Conservation (phyloP, 2,888 invertebrate genomes). For the Lycia hirtaria region DNA sequence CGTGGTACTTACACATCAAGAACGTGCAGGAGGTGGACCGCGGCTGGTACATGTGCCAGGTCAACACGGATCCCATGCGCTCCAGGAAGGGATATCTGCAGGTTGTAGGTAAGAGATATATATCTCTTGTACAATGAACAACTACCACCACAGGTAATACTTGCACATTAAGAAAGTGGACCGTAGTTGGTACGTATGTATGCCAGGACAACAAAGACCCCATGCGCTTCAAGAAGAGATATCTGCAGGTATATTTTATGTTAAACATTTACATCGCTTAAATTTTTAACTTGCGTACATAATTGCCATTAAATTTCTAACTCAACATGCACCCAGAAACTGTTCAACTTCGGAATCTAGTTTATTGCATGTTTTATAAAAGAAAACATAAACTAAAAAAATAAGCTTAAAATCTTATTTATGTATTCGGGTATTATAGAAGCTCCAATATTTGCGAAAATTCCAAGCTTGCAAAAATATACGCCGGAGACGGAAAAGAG, state of each 20-base stretch:
- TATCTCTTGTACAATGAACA: no score
- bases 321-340: no score
- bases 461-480: constrained; percentile 16
- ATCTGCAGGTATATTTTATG: constrained; percentile 96
- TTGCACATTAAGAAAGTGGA: constrained; percentile 94
- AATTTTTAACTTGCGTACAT: no score
- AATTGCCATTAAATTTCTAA: no score
- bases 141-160: constrained; percentile 96
- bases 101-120: constrained; percentile 92
- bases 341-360: no score
- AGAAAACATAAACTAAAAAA: background rate
- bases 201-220: constrained; percentile 97
- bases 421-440: background rate
- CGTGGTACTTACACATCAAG: constrained; percentile 96
- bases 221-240: constrained; percentile 96
- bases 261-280: constrained; percentile 83
- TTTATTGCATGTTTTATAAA: background rate
- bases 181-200: constrained; percentile 96
- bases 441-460: constrained; percentile 5
- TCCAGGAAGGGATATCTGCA: constrained; percentile 95
- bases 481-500: constrained; percentile 19
- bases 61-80: constrained; percentile 97
- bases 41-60: constrained; percentile 97
- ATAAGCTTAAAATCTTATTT: background rate
- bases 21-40: constrained; percentile 94